These are phyloP conservation scores for Cynoglossus semilaevis DNA, from an alignment of 2,113 vertebrate genomes.

Conservation along the genomic window DNA sequence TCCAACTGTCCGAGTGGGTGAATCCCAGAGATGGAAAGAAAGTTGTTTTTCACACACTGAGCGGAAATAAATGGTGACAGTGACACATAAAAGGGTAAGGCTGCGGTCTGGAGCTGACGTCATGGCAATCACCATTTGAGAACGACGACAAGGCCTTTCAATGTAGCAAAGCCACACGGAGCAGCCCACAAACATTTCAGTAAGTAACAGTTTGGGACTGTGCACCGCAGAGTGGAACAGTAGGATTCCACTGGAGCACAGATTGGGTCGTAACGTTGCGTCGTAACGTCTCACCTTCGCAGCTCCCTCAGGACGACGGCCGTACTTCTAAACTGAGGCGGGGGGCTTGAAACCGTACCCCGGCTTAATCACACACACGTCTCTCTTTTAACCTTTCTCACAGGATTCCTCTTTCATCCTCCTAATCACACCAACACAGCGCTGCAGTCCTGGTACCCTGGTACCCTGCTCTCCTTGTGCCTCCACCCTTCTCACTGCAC, in stretches of 20 bases:
- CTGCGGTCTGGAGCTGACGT: constrained; percentile 70
- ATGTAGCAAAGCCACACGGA: constrained; percentile 53
- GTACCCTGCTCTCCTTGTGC: constrained; percentile 7
- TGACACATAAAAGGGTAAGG: constrained; percentile 63
- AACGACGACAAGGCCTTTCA: constrained; percentile 40
- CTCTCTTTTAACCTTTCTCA: constrained; percentile 38
- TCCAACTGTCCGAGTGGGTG: constrained; percentile 29
- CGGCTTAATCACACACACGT: constrained; percentile 35
- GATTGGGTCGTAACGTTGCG: constrained; percentile 16
- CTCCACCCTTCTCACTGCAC: constrained; percentile 47
- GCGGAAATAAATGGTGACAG: constrained; percentile 68
- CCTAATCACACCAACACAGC: constrained; percentile 22
- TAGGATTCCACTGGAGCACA: constrained; percentile 29
- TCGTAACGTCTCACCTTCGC: constrained; percentile 27
- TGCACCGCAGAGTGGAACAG: constrained; percentile 48
- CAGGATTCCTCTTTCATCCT: constrained; percentile 2
- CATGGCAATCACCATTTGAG: constrained; percentile 64
- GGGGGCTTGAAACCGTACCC: constrained; percentile 65
- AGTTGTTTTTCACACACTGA: constrained; percentile 65
- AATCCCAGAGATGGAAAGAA: constrained; percentile 43
- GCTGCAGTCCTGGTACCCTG: constrained; percentile 4
- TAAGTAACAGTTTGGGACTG: constrained; percentile 42
- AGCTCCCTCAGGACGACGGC: constrained; percentile 55
- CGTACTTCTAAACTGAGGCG: constrained; percentile 52
- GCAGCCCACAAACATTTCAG: constrained; percentile 62